These are phyloP conservation scores for Butorides virescens DNA, from an alignment of 2,113 vertebrate genomes.

Conservation along the genomic window DNA sequence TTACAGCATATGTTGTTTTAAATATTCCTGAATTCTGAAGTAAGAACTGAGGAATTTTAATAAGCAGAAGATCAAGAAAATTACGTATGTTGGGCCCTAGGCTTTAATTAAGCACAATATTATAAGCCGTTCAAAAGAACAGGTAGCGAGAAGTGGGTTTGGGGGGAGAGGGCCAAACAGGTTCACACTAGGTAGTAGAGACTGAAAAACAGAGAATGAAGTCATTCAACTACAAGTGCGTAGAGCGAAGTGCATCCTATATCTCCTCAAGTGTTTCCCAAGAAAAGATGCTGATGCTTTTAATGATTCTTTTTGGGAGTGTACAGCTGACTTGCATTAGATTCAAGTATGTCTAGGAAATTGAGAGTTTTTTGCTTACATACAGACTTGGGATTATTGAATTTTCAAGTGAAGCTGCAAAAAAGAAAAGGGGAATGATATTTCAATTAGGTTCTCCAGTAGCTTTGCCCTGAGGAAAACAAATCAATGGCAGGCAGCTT, in stretches of 20 bases:
- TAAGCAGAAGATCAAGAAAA: neutral
- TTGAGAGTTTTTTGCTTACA: neutral
- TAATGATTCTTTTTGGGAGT: neutral
- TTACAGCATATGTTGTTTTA: neutral
- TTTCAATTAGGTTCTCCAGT: neutral
- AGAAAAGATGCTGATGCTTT: neutral
- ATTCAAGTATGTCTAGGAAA: neutral
- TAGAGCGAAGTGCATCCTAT: neutral
- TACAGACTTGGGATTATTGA: neutral
- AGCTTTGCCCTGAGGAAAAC: neutral
- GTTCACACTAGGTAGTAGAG: neutral
- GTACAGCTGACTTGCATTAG: neutral
- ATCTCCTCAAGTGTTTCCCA: neutral
- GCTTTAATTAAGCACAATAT: neutral
- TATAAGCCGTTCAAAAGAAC: neutral
- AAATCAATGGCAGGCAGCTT: neutral
- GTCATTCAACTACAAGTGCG: neutral
- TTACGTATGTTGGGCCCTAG: neutral
- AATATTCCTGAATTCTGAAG: neutral
- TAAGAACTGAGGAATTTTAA: neutral
- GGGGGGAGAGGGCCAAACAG: neutral
- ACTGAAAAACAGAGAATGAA: neutral
- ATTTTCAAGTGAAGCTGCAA: neutral
- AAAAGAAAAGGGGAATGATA: neutral
- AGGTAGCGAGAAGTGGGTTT: neutral